These are phyloP conservation scores for Latrodectus elegans DNA, from an alignment of 2,888 invertebrate species.

Conservation along the genomic window DNA sequence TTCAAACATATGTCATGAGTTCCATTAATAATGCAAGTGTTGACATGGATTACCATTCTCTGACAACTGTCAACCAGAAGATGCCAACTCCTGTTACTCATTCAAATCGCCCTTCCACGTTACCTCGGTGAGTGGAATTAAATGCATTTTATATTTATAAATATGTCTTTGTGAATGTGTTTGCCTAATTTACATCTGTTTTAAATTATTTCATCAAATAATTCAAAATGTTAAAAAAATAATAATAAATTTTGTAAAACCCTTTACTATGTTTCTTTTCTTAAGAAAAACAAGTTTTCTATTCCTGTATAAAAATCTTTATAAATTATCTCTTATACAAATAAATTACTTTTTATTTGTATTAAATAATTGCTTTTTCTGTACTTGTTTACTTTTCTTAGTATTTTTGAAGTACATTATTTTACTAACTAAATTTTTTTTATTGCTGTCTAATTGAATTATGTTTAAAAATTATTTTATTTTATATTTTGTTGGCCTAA, in stretches of 20 bases:
- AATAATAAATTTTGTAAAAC: background rate
- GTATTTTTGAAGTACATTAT: no score
- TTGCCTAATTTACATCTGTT: background rate
- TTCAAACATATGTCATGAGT: conserved; percentile 57
- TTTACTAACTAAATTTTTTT: no score
- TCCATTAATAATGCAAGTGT: conserved; percentile 27
- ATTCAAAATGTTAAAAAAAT: background rate
- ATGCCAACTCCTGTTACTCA: conserved; percentile 50
- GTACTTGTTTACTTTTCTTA: no score
- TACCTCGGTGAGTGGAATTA: conserved; percentile 52
- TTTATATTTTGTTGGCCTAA: no score
- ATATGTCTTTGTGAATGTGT: no score
- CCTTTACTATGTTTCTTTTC: background rate
- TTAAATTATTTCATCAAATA: background rate
- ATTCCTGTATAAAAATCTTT: background rate
- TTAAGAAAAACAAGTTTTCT: background rate
- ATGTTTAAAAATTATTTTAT: no score
- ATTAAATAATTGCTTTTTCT: no score
- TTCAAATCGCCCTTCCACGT: conserved; percentile 51
- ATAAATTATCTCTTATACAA: background rate
- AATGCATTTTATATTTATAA: conserved; percentile 3
- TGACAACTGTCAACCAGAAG: conserved; percentile 54
- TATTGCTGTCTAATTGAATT: no score
- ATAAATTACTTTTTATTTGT: background rate
- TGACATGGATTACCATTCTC: conserved; percentile 63